Evolutionary conservation across 2,113 vertebrate genomes (phyloP).

Genomic region (Dipodomys ordii): DNA sequence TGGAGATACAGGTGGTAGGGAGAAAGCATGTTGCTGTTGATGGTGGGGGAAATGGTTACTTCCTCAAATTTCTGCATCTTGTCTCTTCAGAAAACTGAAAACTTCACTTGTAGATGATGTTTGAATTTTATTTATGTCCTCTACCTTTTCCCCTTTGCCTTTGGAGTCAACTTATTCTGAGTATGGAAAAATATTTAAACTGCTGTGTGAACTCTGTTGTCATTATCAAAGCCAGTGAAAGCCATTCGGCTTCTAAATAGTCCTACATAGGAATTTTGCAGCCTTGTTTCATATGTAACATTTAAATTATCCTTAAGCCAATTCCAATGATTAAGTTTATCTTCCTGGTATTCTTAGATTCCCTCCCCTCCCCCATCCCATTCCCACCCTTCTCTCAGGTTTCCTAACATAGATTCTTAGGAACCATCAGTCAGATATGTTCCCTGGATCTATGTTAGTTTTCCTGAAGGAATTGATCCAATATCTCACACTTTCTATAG

Average conservation of each 20-base stretch:
- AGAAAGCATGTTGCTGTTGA: not conserved
- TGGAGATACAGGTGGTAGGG: not conserved
- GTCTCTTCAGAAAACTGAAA: not conserved
- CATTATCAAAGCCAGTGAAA: not conserved
- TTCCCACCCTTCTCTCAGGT: not conserved
- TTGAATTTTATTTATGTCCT: not conserved
- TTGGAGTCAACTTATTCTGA: slow-evolving; percentile 14
- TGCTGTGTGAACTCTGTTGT: not conserved
- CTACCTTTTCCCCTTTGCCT: not conserved
- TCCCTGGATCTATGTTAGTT: not conserved
- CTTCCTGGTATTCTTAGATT: not conserved
- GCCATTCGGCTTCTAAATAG: slow-evolving; percentile 10
- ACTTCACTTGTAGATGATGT: not conserved
- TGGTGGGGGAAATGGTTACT: not conserved
- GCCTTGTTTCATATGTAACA: not conserved
- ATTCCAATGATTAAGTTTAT: not conserved
- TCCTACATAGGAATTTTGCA: not conserved
- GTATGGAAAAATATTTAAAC: slow-evolving; percentile 19
- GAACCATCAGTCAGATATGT: not conserved
- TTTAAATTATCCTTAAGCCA: slow-evolving; percentile 43
- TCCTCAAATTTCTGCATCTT: not conserved
- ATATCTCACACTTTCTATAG: not conserved
- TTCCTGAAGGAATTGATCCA: not conserved
- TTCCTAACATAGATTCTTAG: not conserved
- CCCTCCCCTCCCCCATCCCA: not conserved